Base-by-base conservation (phyloP, 2,888 invertebrate species). In the Fabriciana adippe region DNA sequence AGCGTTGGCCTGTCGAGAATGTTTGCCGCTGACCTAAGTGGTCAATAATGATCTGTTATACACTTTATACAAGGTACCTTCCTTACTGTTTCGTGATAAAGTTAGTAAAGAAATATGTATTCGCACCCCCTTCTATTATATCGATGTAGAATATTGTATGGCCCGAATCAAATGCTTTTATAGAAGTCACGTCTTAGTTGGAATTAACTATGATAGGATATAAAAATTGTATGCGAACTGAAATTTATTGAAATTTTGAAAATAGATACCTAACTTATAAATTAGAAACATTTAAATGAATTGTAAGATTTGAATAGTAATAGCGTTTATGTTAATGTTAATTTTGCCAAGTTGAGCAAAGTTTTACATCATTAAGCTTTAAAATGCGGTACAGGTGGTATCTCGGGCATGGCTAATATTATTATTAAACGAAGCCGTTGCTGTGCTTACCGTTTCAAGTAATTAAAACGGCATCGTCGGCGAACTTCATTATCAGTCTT, bases 31-130 rank as follows among this genome's bases (percentile, higher is more conserved):
- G 90, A 90, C 89, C 90, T 85, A 87, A 90, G 89, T 89, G 88
- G 87, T 88, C 90, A 90, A 87, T 90, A 90, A 90, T 90, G 90
- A 90, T 90, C 87, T 89, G 87, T 87, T 90, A 86, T 88, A 85
- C 84, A 82, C 81, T 84, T 81, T 82, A 83, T 84, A 82, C 81
- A 80, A 78, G 80, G 79, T 82, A 84, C 86, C 84, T 84, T 86
- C 81, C 81, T 82, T 80, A 81, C 81, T 79, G 80, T 81, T 83
- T 81, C 77, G 79, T 76, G 79, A 82, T 84, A 82, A 79, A 76
- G 71, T 68, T 66, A 74, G 73, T 75, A 80, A 74, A 73, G 73
- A 64, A 18, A 50, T 55, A 47, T 54, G 50, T 61, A 66, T 64
- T 66, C 54, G 59, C 56, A 63, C 50, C 66, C 60, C 57, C 66